Base-by-base conservation (phyloP, 2,888 invertebrate genomes). In the Eilema depressum region DNA sequence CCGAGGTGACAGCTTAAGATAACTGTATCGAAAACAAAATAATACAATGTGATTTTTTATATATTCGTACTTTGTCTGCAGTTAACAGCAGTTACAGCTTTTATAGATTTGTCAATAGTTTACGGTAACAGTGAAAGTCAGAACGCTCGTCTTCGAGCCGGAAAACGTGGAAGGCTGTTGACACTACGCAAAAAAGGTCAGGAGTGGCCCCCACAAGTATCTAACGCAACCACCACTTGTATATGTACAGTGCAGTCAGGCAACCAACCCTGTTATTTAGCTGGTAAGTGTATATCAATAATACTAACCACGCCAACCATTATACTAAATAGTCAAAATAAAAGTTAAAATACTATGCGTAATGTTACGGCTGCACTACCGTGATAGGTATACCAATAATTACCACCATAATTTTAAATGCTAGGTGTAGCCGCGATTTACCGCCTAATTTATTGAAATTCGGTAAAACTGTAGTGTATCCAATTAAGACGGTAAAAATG, bases 31-130 rank as follows among this genome's bases (percentile, higher is more conserved):
- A n/a, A n/a, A n/a, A n/a, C n/a, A n/a, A n/a, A n/a, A n/a, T n/a
- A n/a, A n/a, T n/a, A n/a, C n/a, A n/a, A n/a, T n/a, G n/a, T n/a
- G n/a, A n/a, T n/a, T n/a, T n/a, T n/a, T n/a, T 5, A 5, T 25
- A 47, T 47, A 28, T 1, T n/a, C n/a, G n/a, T 5, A 10, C 25
- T 28, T 26, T 7, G 65, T 74, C 26, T 63, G 57, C 78, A 97
- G 97, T 79, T 97, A 41, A 96, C 97, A 14, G 95, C 95, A 20
- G 97, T 97, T 0, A 97, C 97, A 41, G 96, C 97, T 14, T 98
- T 93, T 88, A 92, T 98, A 94, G 98, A 98, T 86, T 94, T 97
- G 5, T 98, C 98, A 0, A 90, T 97, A 47, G 97, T 98, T 1
- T 98, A 98, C 85, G 98, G 98, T 1, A 98, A 97, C 75, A 97